Evolutionary conservation across 1,140 invertebrate genomes (phyloP), one percentile per base, ranked within the genome.

Genomic region (Semibalanus balanoides): DNA sequence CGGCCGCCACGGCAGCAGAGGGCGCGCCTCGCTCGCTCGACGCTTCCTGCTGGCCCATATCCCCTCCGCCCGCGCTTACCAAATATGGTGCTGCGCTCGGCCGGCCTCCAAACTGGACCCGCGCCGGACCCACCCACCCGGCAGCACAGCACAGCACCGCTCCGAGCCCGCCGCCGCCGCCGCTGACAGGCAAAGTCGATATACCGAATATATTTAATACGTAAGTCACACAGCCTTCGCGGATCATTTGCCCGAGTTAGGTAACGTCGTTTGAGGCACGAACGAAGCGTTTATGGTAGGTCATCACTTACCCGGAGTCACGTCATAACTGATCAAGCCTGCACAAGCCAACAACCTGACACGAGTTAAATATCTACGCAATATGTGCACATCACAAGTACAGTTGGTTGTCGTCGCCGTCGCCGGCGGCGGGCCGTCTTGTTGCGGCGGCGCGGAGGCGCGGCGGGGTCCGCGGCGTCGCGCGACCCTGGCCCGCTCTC

Each of bases 321-420:
- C 22, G 14, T 64, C 51, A 64, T 19, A 64, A 64, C 51, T 11
- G 51, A 64, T 64, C 51, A 25, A 64, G 51, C 51, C 51, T 64
- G 51, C 51, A 64, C 51, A 64, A 64, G 51, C 51, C 51, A 64
- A 64, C 51, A 64, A 64, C 51, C 51, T 14, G 51, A 14, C 51
- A 64, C 51, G 51, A 64, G 51, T 64, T 64, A 64, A 64, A 64
- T 64, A 64, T 64, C 51, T 64, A 64, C 51, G 51, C 51, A 64
- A 64, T 64, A 64, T 1, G 22, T 19, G 11, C 51, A 64, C 51
- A 64, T 64, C 7, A 64, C 11, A 64, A 64, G 14, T 25, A 64
- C 7, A 64, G 51, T 64, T 25, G 22, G 22, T 14, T 64, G 22
- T 25, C 22, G 11, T 64, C 51, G 22, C 51, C 22, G 11, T 64